Percentiles rank a stretch among this genome's conserved stretches.
These are phyloP conservation scores for Macaca nemestrina DNA, from an alignment of 2,113 vertebrate genomes.

Conservation along the genomic window DNA sequence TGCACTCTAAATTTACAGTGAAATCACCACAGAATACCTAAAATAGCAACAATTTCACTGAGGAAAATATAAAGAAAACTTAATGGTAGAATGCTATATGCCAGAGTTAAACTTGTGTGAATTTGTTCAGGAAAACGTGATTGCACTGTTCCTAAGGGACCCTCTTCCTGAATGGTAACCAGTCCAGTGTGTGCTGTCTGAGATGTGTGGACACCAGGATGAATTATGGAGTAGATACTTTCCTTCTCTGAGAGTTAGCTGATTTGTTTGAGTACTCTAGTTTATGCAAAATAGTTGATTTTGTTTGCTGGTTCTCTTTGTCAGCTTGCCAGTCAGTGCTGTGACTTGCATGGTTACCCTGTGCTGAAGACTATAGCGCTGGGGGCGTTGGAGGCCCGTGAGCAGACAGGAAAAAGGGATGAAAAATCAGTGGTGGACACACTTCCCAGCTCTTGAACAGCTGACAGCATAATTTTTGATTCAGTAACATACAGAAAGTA, in stretches of 20 bases:
- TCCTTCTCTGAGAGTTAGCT: not conserved
- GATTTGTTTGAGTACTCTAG: not conserved
- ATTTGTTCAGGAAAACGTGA: not conserved
- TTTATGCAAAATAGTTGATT: not conserved
- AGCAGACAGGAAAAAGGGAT: not conserved
- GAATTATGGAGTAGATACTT: not conserved
- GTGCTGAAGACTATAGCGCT: not conserved
- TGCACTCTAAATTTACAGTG: not conserved
- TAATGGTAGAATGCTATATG: not conserved
- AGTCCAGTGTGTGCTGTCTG: not conserved
- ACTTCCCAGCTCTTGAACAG: not conserved
- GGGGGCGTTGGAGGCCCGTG: rapidly evolving
- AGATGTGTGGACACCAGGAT: not conserved
- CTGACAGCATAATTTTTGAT: not conserved
- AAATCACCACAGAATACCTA: not conserved
- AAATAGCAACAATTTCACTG: not conserved
- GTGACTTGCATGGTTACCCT: not conserved
- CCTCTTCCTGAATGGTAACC: not conserved
- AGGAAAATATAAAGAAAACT: not conserved
- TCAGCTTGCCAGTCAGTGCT: not conserved
- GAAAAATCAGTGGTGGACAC: not conserved
- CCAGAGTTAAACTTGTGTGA: not conserved
- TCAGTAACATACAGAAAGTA: not conserved
- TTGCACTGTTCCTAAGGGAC: not conserved
- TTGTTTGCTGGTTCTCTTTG: not conserved